A percentile compares a stretch with the other conserved stretches of the same genome.
Conservation (phyloP, 2,113 vertebrate species). For the Microcebus murinus region DNA sequence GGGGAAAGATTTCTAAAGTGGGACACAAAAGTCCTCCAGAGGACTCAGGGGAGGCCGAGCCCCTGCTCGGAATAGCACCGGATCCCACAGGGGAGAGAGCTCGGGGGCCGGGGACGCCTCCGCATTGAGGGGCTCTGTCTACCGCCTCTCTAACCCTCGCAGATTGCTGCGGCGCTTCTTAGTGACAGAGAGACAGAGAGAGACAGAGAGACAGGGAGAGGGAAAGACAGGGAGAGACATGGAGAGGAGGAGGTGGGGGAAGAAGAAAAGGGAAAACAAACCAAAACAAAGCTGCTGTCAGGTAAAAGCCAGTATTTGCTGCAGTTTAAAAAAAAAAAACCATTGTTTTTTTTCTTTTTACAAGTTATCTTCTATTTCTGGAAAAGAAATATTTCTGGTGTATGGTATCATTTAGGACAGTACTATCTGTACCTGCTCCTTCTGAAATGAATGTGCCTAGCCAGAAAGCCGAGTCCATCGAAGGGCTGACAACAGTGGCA, state of each 20-base stretch:
- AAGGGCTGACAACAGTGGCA: background rate
- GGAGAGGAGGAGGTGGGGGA: fast-evolving
- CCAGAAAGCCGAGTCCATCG: background rate
- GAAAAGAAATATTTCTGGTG: background rate
- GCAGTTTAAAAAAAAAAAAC: background rate
- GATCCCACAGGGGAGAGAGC: background rate
- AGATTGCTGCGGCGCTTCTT: background rate
- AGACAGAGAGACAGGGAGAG: too few species aligned
- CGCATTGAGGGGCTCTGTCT: background rate
- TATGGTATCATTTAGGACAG: background rate
- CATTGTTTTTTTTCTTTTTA: background rate
- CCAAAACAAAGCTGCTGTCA: background rate
- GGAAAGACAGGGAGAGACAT: background rate
- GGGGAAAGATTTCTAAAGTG: background rate
- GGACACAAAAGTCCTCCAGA: background rate
- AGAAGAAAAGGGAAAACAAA: background rate
- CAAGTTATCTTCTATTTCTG: background rate
- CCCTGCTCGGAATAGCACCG: fast-evolving
- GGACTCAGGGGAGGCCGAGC: background rate
- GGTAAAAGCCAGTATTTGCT: background rate
- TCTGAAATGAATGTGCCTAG: background rate
- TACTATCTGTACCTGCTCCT: background rate
- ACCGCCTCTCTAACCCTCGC: background rate
- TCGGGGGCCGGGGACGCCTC: background rate
- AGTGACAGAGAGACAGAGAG: background rate